Evolutionary conservation across 2,888 invertebrate species (phyloP).

Genomic region (Prosopocoilus inquinatus): DNA sequence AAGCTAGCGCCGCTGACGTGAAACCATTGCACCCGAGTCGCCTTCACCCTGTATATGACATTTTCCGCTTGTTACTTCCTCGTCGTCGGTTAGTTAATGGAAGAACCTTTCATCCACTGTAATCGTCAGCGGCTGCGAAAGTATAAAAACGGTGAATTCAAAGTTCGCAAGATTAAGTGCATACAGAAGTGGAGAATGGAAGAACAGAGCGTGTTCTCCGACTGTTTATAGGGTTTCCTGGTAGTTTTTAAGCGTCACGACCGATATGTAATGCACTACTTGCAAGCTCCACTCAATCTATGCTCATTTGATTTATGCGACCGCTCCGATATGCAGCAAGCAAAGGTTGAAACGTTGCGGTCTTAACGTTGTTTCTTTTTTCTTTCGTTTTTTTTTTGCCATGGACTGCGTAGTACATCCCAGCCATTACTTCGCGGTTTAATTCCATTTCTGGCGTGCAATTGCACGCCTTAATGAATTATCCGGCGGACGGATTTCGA

Average conservation of each 20-base stretch:
- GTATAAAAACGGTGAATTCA: conserved; percentile 13
- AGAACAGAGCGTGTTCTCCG: conserved; percentile 31
- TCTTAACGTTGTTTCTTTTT: no score
- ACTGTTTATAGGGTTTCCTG: conserved; percentile 41
- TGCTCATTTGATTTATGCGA: conserved; percentile 44
- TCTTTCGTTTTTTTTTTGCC: no score
- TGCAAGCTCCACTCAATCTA: conserved; percentile 43
- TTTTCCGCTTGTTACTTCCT: no score
- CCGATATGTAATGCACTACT: conserved; percentile 46
- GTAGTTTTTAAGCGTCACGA: conserved; percentile 47
- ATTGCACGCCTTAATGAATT: conserved; percentile 1
- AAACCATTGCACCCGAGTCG: no score
- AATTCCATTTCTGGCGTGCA: not conserved
- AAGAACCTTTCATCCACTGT: no score
- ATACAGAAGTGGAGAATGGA: conserved; percentile 26
- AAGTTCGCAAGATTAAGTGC: conserved; percentile 14
- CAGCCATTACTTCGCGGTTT: conserved; percentile 6
- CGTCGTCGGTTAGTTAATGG: no score
- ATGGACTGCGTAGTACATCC: conserved; percentile 1
- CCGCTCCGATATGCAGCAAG: conserved; percentile 32
- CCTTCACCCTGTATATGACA: no score
- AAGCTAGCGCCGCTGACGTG: no score
- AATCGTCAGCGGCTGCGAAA: no score
- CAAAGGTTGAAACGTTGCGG: conserved; percentile 14
- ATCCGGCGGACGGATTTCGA: not conserved